phyloP scores from a whole-genome alignment of 2,113 vertebrate species.

The Microtus oregoni region DNA sequence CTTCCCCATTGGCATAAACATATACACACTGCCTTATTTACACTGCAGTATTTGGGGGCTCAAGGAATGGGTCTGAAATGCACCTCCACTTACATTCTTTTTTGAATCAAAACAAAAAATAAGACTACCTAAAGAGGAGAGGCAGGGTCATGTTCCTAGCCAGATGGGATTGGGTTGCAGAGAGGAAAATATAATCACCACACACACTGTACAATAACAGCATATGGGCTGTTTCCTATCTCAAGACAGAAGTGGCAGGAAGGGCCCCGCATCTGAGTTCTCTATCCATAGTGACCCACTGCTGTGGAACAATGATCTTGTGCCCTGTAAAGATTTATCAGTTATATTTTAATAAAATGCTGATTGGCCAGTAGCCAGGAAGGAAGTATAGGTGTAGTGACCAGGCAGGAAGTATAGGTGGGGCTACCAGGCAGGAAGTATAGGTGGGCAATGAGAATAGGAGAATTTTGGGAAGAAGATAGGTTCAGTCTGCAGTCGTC shows the following conservation, averaged over 20 bases:
- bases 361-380: no score
- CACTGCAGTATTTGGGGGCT: neutral
- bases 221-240: neutral
- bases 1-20: neutral
- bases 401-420: no score
- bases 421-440: no score
- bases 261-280: neutral
- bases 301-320: no score
- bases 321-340: no score
- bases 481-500: no score
- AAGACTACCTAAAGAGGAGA: neutral
- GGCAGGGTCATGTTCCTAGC: neutral
- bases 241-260: neutral
- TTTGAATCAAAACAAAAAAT: neutral
- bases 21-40: neutral
- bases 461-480: no score
- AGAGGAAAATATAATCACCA: neutral
- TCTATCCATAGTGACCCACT: neutral
- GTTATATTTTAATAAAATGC: no score
- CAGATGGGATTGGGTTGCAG: neutral
- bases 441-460: no score
- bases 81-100: neutral
- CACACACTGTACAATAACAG: neutral
- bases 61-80: neutral
- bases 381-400: no score